Evolutionary conservation across 1,140 invertebrate species (phyloP), one percentile per base, ranked within the genome.

Genomic region (Lasioglossum baleicum): DNA sequence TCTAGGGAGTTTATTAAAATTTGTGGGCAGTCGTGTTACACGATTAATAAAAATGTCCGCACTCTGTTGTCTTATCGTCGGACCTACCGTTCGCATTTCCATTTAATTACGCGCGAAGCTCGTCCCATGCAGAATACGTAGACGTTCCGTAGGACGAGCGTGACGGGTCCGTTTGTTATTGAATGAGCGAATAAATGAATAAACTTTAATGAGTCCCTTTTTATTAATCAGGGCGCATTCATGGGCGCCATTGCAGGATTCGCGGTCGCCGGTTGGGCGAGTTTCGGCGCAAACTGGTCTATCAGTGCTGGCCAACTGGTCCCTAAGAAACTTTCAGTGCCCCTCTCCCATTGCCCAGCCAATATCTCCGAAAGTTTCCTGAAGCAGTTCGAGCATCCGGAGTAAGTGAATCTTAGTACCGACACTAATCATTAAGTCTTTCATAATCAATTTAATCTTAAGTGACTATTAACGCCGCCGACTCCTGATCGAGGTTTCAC

Each of bases 261-360:
- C 61, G 8, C 83, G 2, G 72, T 92, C 15, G 81, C 91, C 5
- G 89, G 91, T 10, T 92, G 90, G 91, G 89, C 88, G 5, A 91
- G 91, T 86, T 87, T 92, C 63, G 91, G 92, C 13, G 86, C 90
- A 10, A 92, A 92, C 73, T 86, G 87, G 53, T 88, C 89, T 22
- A 84, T 90, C 17, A 90, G 87, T 35, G 82, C 89, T 2, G 88
- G 89, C 51, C 15, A 76, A 1, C 53, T 92, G 2, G 78, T 90
- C 13, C 87, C 92, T 7, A 90, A 89, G 72, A 93, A 92, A 86
- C 88, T 92, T 73, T 85, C 90, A 10, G 89, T 92, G 6, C 77
- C 89, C 3, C 56, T 85, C 31, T 78, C 83, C 44, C 81, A 89
- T 31, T 93, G 91, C 63, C 64, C 84, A 5, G 63, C 68, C 22